Evolutionary conservation across 2,888 invertebrate species (phyloP).

Genomic region (Peribatodes rhomboidaria): DNA sequence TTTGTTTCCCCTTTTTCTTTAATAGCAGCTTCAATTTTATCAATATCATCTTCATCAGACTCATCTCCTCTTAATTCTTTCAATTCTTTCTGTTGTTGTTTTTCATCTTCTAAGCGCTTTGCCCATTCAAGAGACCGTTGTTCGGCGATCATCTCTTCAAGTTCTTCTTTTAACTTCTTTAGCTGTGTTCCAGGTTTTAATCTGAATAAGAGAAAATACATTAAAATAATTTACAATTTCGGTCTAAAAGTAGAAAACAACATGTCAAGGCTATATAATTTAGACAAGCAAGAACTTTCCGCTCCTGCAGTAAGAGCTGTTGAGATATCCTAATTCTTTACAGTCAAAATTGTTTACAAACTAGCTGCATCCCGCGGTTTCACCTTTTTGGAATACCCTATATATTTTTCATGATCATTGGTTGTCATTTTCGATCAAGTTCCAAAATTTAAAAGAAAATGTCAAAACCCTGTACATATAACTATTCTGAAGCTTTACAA

Average conservation of each 20-base stretch:
- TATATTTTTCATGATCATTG: too few species aligned
- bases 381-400: too few species aligned
- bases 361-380: too few species aligned
- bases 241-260: not conserved
- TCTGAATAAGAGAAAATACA: conserved; percentile 58
- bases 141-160: conserved; percentile 90
- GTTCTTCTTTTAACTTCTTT: conserved; percentile 89
- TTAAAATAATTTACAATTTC: not conserved
- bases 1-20: conserved; percentile 63
- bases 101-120: conserved; percentile 86
- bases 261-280: too few species aligned
- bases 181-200: conserved; percentile 90
- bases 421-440: too few species aligned
- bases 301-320: too few species aligned
- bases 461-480: too few species aligned
- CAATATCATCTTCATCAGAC: conserved; percentile 72
- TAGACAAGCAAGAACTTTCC: too few species aligned
- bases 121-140: conserved; percentile 90
- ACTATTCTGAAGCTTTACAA: too few species aligned
- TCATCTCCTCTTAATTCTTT: conserved; percentile 66
- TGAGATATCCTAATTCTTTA: too few species aligned
- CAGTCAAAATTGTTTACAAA: too few species aligned
- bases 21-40: conserved; percentile 74
- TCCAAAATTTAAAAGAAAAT: too few species aligned
- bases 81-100: conserved; percentile 74